A percentile compares a stretch with the other conserved stretches of the same genome.
These are phyloP conservation scores for Leptogaster cylindrica DNA, from an alignment of 2,888 invertebrate genomes.

Conservation along the genomic window DNA sequence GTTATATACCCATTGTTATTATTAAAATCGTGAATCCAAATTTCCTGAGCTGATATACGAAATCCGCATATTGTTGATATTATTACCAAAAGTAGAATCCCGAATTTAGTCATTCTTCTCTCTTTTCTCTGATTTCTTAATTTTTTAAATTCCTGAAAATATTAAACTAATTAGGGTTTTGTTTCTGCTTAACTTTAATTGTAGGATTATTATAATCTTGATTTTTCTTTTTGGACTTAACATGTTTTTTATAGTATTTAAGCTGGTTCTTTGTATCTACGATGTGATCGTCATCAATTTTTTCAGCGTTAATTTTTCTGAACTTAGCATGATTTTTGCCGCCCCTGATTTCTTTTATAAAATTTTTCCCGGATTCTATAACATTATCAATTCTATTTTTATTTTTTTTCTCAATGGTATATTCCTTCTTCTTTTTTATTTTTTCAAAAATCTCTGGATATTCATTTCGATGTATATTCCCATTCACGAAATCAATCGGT, in stretches of 20 bases:
- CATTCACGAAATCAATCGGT: slow-evolving; percentile 32
- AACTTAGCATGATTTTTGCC: slow-evolving; percentile 32
- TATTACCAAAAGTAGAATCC: no score
- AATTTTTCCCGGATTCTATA: slow-evolving; percentile 26
- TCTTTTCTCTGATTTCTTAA: no score
- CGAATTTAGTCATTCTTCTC: no score
- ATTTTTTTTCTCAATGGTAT: not conserved
- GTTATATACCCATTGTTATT: not conserved
- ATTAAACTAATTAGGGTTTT: not conserved
- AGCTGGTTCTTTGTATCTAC: not conserved
- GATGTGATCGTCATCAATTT: slow-evolving; percentile 22
- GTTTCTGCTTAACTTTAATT: not conserved
- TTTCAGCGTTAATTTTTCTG: slow-evolving; percentile 12
- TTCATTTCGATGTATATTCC: not conserved
- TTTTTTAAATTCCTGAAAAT: no score
- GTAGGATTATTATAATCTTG: slow-evolving; percentile 19
- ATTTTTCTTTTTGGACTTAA: slow-evolving; percentile 9
- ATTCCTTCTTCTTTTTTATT: slow-evolving; percentile 8
- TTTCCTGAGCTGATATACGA: not conserved
- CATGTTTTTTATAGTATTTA: slow-evolving; percentile 18
- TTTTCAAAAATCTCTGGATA: not conserved
- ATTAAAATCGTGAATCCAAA: not conserved
- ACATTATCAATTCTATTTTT: not conserved
- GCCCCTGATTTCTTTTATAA: slow-evolving; percentile 32
- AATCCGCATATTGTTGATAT: not conserved